Base-by-base conservation (phyloP, 30 jellyfish, hydroid and myxozoan genomes). In the Aurelia sp. region DNA sequence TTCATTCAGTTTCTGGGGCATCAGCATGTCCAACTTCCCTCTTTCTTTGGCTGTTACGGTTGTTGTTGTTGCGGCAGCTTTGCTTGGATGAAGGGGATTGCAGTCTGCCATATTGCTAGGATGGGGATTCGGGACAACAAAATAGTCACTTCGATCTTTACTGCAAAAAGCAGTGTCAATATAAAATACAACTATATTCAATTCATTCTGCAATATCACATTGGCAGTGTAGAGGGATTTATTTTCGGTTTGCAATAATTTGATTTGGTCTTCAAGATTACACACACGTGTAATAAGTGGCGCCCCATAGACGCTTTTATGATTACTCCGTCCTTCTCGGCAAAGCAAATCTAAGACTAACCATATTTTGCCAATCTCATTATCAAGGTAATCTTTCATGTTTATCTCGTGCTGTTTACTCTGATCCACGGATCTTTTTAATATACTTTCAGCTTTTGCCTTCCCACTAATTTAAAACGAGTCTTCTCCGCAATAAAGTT, bases 401-500 rank as follows among this genome's bases (percentile, higher is more conserved):
- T 33, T 67, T 22, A n/a, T 20, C 5, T 33, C 47, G 30, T 35
- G 47, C 75, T 37, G 86, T 35, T 74, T 74, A 58, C 60, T 52
- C 66, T 50, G 86, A 74, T 50, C 68, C 74, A 48, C 59, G 52
- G 86, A 23, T 48, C 86, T 74, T 74, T 74, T 74, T 74, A 58
- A 74, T 35, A 52, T 74, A 74, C 74, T 21, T 57, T 22, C 74
- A 6, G 35, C 66, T 60, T 58, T 74, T 74, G 86, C 71, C 86
- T 74, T 57, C 74, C 61, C 86, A 52, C 86, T 13, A 48, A 74
- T 52, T 27, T 74, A 74, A 74, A 58, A 74, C 35, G 86, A 74
- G 66, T 74, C 86, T 51, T 74, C 86, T 0, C 73, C 57, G 23
- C 86, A 74, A 58, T 74, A 50, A 52, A 74, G 86, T 57, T 74